Conservation (phyloP, 2,113 vertebrate genomes). For the Turnix velox region DNA sequence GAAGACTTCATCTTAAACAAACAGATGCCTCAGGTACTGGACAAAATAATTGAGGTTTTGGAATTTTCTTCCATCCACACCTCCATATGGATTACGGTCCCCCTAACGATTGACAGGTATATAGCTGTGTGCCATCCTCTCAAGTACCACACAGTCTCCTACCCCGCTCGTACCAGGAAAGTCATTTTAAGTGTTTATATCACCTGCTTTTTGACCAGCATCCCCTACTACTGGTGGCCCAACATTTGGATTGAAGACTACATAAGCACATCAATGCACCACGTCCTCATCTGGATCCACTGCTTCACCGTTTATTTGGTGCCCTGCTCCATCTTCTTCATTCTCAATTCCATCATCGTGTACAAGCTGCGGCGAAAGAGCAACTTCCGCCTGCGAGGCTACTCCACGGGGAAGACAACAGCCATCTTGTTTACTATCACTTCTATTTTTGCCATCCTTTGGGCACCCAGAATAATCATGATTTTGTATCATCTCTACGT, state of each 20-base stretch:
- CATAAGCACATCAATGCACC: slow-evolving; percentile 82
- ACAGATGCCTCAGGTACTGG: slow-evolving; percentile 82
- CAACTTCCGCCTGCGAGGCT: slow-evolving; percentile 89
- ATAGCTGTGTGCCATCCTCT: slow-evolving; percentile 95
- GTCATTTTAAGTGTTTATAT: slow-evolving; percentile 88
- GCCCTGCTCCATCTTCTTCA: slow-evolving; percentile 93
- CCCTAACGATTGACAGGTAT: slow-evolving; percentile 90
- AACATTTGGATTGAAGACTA: slow-evolving; percentile 89
- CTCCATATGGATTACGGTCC: slow-evolving; percentile 96
- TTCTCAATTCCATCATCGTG: slow-evolving; percentile 90
- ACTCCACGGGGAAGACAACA: slow-evolving; percentile 93
- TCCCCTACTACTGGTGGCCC: slow-evolving; percentile 98
- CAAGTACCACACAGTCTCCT: slow-evolving; percentile 92
- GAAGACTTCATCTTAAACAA: slow-evolving; percentile 90
- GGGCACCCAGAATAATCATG: slow-evolving; percentile 91
- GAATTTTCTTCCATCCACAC: slow-evolving; percentile 98
- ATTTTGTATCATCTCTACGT: slow-evolving; percentile 94
- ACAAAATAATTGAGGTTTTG: slow-evolving; percentile 88
- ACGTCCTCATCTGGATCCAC: slow-evolving; percentile 92
- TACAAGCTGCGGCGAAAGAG: slow-evolving; percentile 87
- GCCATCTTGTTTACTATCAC: slow-evolving; percentile 94
- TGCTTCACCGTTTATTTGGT: slow-evolving; percentile 91
- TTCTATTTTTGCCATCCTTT: slow-evolving; percentile 90
- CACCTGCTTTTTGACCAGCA: slow-evolving; percentile 88
- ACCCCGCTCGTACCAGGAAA: slow-evolving; percentile 88